Percentiles rank a stretch among this genome's conserved stretches.
Evolutionary conservation across 2,888 invertebrate genomes (phyloP).

Genomic region (Diarsia mendica): DNA sequence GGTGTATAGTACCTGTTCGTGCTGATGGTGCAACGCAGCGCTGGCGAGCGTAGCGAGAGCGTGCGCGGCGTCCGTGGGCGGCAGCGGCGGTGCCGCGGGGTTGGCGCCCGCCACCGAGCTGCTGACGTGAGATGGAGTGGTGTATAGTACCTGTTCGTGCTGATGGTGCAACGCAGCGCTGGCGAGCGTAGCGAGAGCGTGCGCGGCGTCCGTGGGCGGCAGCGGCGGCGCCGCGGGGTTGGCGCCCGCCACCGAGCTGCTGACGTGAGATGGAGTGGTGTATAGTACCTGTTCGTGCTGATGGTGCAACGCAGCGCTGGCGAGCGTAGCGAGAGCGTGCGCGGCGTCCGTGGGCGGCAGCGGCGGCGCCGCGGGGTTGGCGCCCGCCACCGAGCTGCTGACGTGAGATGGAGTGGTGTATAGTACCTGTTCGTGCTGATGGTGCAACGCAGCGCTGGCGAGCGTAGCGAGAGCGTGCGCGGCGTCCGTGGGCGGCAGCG

Average conservation of each 20-base stretch:
- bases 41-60: slow-evolving; percentile 93
- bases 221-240: slow-evolving; percentile 81
- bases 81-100: slow-evolving; percentile 82
- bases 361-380: slow-evolving; percentile 78
- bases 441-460: slow-evolving; percentile 92
- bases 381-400: slow-evolving; percentile 73
- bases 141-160: slow-evolving; percentile 78
- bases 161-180: slow-evolving; percentile 92
- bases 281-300: slow-evolving; percentile 80
- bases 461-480: slow-evolving; percentile 93
- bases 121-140: no score
- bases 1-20: slow-evolving; percentile 77
- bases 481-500: slow-evolving; percentile 88
- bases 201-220: slow-evolving; percentile 90
- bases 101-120: slow-evolving; percentile 74
- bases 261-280: no score
- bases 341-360: slow-evolving; percentile 89
- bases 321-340: slow-evolving; percentile 93
- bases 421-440: slow-evolving; percentile 82
- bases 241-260: slow-evolving; percentile 75
- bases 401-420: no score
- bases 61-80: slow-evolving; percentile 90
- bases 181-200: slow-evolving; percentile 93
- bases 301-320: slow-evolving; percentile 92
- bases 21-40: slow-evolving; percentile 91